phyloP scores from a whole-genome alignment of 2,113 vertebrate species.

The Hassar affinis region DNA sequence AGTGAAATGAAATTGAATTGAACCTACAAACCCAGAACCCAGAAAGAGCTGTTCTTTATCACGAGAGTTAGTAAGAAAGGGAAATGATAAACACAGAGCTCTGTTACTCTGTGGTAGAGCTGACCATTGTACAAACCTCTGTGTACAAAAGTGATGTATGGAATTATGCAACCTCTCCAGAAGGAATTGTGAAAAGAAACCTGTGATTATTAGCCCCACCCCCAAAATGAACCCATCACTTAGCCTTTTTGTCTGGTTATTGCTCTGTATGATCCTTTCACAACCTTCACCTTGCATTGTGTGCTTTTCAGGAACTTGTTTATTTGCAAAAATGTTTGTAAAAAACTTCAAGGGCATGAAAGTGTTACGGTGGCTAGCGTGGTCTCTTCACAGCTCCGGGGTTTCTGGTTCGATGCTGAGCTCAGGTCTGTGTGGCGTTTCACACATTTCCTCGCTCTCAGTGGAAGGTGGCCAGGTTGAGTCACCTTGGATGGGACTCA shows the following conservation, averaged over 20 bases:
- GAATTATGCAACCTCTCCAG: neutral
- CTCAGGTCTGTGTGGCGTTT: neutral
- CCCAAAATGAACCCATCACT: neutral
- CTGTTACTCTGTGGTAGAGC: neutral
- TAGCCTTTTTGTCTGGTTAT: neutral
- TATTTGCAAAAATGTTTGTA: too few species aligned
- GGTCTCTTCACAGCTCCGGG: neutral
- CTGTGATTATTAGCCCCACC: neutral
- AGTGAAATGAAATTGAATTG: too few species aligned
- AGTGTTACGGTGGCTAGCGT: neutral
- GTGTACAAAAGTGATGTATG: neutral
- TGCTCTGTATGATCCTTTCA: too few species aligned
- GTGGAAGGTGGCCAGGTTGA: neutral
- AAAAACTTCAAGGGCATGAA: neutral
- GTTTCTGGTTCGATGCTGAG: neutral
- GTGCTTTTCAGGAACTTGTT: neutral
- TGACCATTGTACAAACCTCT: neutral
- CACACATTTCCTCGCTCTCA: neutral
- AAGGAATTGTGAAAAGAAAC: neutral
- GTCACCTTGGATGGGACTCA: neutral
- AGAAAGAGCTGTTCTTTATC: neutral
- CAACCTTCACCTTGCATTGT: too few species aligned
- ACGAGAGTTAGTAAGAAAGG: neutral
- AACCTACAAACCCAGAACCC: too few species aligned
- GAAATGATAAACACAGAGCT: too few species aligned